Evolutionary conservation across 2,888 invertebrate genomes (phyloP), one percentile per base, ranked within the genome.

Genomic region (Scaptomyza polygonia): DNA sequence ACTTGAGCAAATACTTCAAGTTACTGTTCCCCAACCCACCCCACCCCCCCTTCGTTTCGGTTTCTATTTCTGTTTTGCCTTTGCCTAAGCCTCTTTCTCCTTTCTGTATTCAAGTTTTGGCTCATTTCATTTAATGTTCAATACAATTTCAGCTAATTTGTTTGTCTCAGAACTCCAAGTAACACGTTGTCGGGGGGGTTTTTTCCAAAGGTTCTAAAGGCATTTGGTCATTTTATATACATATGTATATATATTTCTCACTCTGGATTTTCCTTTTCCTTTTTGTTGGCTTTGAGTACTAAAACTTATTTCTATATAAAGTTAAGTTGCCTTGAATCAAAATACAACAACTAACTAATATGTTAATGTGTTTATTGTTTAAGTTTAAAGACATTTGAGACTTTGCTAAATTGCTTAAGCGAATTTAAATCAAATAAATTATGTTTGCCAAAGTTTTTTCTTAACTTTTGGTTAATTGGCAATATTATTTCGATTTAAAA

Each of bases 91-190:
- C 29, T 30, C 61, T 18, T 8, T 18, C 34, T 18, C 43, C 0
- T 0, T 11, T 25, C 25, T 25, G 25, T 25, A 25, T 42, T 44
- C 40, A 25, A 34, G 32, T 25, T 25, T 42, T 16, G 16, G 14
- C 67, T 67, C 80, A 86, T 74, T 79, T 77, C 56, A 57, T 65
- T 83, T 79, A 68, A 83, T 83, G 76, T 64, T 8, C 34, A 36
- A 36, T 42, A 47, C 57, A 79, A 79, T 79, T 82, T 79, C 40
- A 82, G 69, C 67, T 69, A 82, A 86, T 86, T 80, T 80, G 79
- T 67, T 72, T 82, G 67, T 65, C 68, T 44, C 36, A 3, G 1
- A 9, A 32, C 12, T 34, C n/a, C 32, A 34, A n/a, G 32, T n/a
- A 34, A 14, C 14, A 3, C 14, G 3, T 39, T 39, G n/a, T n/a